phyloP scores from a whole-genome alignment of 2,888 invertebrate species.

The Empis livida region DNA sequence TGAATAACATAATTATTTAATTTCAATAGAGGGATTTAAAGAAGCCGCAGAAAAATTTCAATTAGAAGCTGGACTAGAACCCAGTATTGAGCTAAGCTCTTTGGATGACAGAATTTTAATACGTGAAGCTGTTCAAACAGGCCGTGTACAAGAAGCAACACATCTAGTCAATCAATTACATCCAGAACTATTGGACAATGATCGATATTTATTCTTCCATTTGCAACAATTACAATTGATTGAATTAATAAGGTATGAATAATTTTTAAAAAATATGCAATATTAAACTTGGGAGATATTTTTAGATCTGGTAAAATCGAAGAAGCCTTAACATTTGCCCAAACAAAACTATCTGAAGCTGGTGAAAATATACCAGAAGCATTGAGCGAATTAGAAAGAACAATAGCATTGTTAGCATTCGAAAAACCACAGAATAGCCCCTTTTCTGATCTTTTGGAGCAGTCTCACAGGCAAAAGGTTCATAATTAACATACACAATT shows the following conservation, averaged over 20 bases:
- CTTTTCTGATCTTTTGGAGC: conserved; percentile 85
- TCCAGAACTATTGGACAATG: conserved; percentile 89
- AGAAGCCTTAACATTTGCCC: conserved; percentile 75
- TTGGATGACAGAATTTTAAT: conserved; percentile 86
- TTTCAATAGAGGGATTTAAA: conserved; percentile 88
- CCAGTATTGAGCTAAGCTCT: conserved; percentile 65
- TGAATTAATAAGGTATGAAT: conserved; percentile 31
- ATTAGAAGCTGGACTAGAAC: conserved; percentile 79
- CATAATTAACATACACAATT: not conserved
- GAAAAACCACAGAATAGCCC: conserved; percentile 92
- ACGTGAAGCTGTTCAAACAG: conserved; percentile 84
- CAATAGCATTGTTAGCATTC: conserved; percentile 88
- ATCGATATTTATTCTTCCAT: conserved; percentile 90
- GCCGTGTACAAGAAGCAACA: conserved; percentile 86
- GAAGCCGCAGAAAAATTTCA: conserved; percentile 96
- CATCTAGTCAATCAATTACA: conserved; percentile 86
- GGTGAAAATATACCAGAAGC: conserved; percentile 64
- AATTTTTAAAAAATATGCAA: too few species aligned
- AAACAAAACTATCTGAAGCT: conserved; percentile 72
- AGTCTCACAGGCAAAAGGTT: conserved; percentile 88
- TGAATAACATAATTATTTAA: too few species aligned
- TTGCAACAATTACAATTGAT: conserved; percentile 48
- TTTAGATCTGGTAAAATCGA: conserved; percentile 59
- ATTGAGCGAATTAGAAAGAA: conserved; percentile 73
- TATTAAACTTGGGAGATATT: too few species aligned